Evolutionary conservation across 2,888 invertebrate genomes (phyloP), one percentile per base, ranked within the genome.

Genomic region (Dicyrtomina minuta): DNA sequence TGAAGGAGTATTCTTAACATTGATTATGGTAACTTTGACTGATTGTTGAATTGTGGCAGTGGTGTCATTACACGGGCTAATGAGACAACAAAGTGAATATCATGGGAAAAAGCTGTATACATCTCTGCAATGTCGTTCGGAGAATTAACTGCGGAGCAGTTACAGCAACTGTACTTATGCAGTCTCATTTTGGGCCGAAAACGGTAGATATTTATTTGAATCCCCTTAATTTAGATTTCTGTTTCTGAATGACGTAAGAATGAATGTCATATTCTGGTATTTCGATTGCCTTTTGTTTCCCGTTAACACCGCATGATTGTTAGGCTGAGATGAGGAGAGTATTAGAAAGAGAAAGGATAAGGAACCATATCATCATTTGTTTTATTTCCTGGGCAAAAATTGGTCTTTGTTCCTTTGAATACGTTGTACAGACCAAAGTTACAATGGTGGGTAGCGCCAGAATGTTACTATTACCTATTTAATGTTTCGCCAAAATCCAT

Each of bases 91-190:
- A 44, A 43, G 22, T 61, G 46, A 49, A 61, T 26, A 46, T 20
- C 24, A 61, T 61, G 61, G 61, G 44, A 46, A 22, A 27, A 49
- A 58, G 39, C 39, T 44, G 24, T 15, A 61, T n/a, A 2, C 22
- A 39, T 33, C 33, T 41, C 20, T 17, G 59, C 44, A 46, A 59
- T 59, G 66, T 53, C 68, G 44, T 53, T 62, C 15, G 62, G 68
- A 62, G 68, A 68, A 68, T 56, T 68, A 55, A 68, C 68, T 15
- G 61, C 68, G 17, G 68, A 68, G 56, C 68, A 68, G 56, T 62
- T 68, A 27, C 80, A 81, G 70, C 81, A 81, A 75, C 79, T 81
- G 49, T 81, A 81, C 75, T 75, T 81, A 66, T 80, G 80, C 75
- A 81, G 81, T 70, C 78, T 81, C 26, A 76, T 80, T 41, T 79